A percentile compares a stretch with the other conserved stretches of the same genome.
These are phyloP conservation scores for Aphelinus atriplicis DNA, from an alignment of 1,140 invertebrate genomes.

Conservation along the genomic window DNA sequence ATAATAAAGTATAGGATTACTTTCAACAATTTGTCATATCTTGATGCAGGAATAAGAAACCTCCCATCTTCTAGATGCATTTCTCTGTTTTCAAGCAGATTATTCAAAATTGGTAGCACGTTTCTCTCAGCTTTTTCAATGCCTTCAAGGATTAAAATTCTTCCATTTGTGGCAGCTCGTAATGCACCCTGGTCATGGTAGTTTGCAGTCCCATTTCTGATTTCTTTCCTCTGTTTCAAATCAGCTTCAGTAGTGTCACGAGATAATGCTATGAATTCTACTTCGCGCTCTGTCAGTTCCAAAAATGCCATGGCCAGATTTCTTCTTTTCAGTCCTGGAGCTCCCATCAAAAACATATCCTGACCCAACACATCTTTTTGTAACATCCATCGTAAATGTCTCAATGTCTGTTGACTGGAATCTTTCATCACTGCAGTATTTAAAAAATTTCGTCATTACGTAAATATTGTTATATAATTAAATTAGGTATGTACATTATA, in stretches of 20 bases:
- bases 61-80: constrained; percentile 98
- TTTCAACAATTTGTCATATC: constrained; percentile 91
- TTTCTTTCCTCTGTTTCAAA: constrained; percentile 95
- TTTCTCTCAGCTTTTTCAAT: constrained; percentile 98
- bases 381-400: constrained; percentile 92
- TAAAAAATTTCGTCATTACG: constrained; percentile 24
- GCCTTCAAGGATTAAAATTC: constrained; percentile 93
- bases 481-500: constrained; percentile 19
- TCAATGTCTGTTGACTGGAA: constrained; percentile 77
- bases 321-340: constrained; percentile 83
- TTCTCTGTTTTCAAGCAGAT: constrained; percentile 97
- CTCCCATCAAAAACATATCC: constrained; percentile 94
- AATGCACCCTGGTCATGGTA: constrained; percentile 98
- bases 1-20: constrained; percentile 63
- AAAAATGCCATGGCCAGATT: constrained; percentile 87
- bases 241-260: constrained; percentile 97
- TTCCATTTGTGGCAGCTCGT: constrained; percentile 86
- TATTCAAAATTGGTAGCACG: constrained; percentile 96
- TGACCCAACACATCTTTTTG: constrained; percentile 93
- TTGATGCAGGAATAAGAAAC: constrained; percentile 85
- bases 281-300: constrained; percentile 87
- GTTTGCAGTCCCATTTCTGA: constrained; percentile 83
- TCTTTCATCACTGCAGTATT: constrained; percentile 46
- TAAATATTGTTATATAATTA: constrained; percentile 42
- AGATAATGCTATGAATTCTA: constrained; percentile 93